phyloP scores from a whole-genome alignment of 2,888 invertebrate genomes.

The Branchipolynoe longqiensis region DNA sequence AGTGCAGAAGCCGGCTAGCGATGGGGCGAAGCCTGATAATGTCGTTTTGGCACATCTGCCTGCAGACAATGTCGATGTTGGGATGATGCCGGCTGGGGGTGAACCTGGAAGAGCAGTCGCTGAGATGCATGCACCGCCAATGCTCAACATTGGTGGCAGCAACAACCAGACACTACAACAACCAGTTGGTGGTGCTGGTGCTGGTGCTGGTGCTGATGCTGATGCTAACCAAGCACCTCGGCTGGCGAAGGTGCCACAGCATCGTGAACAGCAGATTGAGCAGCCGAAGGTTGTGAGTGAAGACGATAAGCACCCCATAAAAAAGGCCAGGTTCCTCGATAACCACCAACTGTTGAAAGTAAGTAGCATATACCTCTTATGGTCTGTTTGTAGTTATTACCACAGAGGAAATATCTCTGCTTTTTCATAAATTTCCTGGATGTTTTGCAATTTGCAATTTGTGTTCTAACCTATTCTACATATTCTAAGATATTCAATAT shows the following conservation, averaged over 20 bases:
- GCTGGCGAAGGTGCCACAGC: constrained; percentile 17
- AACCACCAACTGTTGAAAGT: constrained; percentile 18
- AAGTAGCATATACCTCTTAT: too few relatives aligned
- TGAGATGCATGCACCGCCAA: constrained; percentile 2
- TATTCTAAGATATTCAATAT: neutral
- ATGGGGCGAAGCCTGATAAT: constrained; percentile 18
- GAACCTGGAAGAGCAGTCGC: neutral
- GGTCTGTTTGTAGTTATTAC: neutral
- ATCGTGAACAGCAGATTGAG: constrained; percentile 14
- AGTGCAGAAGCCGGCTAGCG: constrained; percentile 1
- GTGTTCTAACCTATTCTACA: too few relatives aligned
- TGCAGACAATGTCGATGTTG: too few relatives aligned
- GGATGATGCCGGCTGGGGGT: neutral
- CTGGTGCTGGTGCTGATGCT: neutral
- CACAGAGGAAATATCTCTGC: neutral
- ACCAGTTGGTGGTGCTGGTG: too few relatives aligned
- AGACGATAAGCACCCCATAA: constrained; percentile 27
- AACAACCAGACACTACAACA: too few relatives aligned
- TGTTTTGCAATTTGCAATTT: too few relatives aligned
- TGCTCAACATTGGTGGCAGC: too few relatives aligned
- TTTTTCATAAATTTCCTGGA: too few relatives aligned
- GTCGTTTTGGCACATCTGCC: neutral
- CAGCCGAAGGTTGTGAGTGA: neutral
- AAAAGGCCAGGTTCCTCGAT: constrained; percentile 26
- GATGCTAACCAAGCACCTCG: neutral